These are phyloP conservation scores for Bugula neritina DNA, from an alignment of 2,888 invertebrate species.

Conservation along the genomic window DNA sequence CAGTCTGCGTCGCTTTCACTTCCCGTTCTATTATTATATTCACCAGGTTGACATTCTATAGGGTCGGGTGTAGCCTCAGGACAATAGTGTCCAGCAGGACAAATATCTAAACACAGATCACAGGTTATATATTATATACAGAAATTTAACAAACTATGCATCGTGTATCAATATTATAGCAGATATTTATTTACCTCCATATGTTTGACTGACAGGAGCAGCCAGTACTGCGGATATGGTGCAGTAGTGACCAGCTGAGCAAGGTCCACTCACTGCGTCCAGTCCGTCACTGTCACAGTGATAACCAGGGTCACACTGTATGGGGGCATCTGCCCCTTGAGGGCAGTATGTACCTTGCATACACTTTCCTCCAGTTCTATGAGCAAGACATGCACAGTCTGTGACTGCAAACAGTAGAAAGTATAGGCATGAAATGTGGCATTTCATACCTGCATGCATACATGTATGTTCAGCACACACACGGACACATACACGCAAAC, in stretches of 20 bases:
- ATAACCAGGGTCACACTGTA: constrained; percentile 39
- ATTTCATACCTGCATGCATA: too few relatives aligned
- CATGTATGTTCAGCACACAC: too few relatives aligned
- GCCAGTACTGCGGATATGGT: constrained; percentile 35
- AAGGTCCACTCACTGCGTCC: constrained; percentile 38
- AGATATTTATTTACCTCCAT: constrained; percentile 27
- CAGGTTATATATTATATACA: constrained; percentile 7
- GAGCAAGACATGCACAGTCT: constrained; percentile 39
- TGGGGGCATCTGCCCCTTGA: constrained; percentile 38
- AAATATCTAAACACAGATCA: constrained; percentile 40
- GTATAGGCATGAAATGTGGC: too few relatives aligned
- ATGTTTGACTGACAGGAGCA: constrained; percentile 46
- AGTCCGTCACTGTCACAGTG: constrained; percentile 43
- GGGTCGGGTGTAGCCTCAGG: constrained; percentile 40
- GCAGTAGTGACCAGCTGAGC: constrained; percentile 41
- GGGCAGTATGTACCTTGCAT: constrained; percentile 47
- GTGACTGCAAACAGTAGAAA: constrained; percentile 23
- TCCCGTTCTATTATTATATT: constrained; percentile 39
- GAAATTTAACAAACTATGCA: not conserved
- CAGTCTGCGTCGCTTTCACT: constrained; percentile 44
- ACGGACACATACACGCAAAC: too few relatives aligned
- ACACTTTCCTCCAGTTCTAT: constrained; percentile 44
- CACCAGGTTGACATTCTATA: constrained; percentile 42
- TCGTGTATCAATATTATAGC: not conserved
- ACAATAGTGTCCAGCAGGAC: constrained; percentile 49